Percentiles rank a stretch among this genome's conserved stretches.
Conservation (phyloP, 2,797 vertebrate genomes). For the Poeciliopsis presidionis region DNA sequence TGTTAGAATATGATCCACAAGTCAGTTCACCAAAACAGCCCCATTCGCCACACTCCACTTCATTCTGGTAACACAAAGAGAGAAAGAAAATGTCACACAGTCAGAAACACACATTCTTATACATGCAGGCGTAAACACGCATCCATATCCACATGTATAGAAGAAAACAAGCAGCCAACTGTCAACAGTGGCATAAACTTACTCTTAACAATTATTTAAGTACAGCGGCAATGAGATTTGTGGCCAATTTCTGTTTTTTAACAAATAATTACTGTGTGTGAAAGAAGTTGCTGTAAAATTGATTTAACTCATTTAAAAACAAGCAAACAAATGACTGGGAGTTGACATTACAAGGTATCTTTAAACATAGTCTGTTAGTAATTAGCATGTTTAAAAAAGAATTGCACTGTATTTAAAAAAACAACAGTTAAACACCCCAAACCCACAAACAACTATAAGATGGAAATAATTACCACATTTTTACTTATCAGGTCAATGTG, state of each 20-base stretch:
- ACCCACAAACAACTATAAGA: too few species aligned
- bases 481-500: too few species aligned
- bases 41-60: slow-evolving; percentile 70
- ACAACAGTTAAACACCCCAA: background rate
- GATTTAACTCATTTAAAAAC: background rate
- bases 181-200: slow-evolving; percentile 29
- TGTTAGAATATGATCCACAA: slow-evolving; percentile 71
- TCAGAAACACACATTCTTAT: slow-evolving; percentile 11
- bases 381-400: background rate
- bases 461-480: too few species aligned
- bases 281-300: background rate
- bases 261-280: background rate
- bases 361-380: background rate
- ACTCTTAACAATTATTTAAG: background rate
- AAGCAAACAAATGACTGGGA: background rate
- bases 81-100: slow-evolving; percentile 57
- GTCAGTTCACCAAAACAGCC: slow-evolving; percentile 73
- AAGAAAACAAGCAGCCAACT: slow-evolving; percentile 23
- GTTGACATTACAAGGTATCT: background rate
- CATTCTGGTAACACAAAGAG: slow-evolving; percentile 46
- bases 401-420: too few species aligned
- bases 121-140: background rate
- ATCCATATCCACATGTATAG: background rate
- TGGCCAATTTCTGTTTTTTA: background rate
- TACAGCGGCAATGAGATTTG: background rate